Conservation (phyloP, 2,888 invertebrate genomes). For the Morpho helenor region DNA sequence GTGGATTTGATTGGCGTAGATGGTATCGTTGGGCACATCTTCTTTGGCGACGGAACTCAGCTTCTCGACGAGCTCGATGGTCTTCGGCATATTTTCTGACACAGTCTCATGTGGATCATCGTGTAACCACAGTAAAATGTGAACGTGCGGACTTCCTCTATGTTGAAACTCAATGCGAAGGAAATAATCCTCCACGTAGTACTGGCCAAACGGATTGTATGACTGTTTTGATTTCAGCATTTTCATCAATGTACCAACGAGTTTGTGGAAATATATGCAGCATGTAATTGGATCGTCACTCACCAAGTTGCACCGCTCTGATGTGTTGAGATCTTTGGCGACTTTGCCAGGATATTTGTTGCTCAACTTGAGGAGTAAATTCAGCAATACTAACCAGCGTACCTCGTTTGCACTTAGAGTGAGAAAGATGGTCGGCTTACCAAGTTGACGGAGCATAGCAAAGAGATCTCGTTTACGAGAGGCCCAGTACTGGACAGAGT, state of each 20-base stretch:
- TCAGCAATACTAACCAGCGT: conserved; percentile 41
- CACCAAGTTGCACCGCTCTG: conserved; percentile 30
- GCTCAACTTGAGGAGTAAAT: conserved; percentile 40
- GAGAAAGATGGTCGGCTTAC: conserved; percentile 39
- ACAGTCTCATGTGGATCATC: conserved; percentile 39
- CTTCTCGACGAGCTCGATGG: conserved; percentile 39
- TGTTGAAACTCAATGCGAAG: conserved; percentile 49
- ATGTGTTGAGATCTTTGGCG: conserved; percentile 31
- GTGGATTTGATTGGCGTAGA: conserved; percentile 41
- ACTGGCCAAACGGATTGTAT: conserved; percentile 38
- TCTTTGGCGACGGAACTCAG: conserved; percentile 36
- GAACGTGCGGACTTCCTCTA: conserved; percentile 48
- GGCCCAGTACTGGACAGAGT: conserved; percentile 49
- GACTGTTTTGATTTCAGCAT: conserved; percentile 35
- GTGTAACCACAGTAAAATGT: conserved; percentile 49
- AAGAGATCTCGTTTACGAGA: conserved; percentile 40
- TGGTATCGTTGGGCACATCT: conserved; percentile 33
- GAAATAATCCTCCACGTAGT: conserved; percentile 40
- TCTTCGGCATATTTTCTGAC: conserved; percentile 40
- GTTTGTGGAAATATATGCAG: conserved; percentile 38
- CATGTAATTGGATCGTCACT: conserved; percentile 41
- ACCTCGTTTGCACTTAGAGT: conserved; percentile 52
- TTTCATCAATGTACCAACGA: conserved; percentile 34
- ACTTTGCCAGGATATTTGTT: conserved; percentile 32
- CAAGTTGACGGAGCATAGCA: conserved; percentile 42